Conservation (phyloP, 2,797 vertebrate species). For the Cyprinodon diabolis region DNA sequence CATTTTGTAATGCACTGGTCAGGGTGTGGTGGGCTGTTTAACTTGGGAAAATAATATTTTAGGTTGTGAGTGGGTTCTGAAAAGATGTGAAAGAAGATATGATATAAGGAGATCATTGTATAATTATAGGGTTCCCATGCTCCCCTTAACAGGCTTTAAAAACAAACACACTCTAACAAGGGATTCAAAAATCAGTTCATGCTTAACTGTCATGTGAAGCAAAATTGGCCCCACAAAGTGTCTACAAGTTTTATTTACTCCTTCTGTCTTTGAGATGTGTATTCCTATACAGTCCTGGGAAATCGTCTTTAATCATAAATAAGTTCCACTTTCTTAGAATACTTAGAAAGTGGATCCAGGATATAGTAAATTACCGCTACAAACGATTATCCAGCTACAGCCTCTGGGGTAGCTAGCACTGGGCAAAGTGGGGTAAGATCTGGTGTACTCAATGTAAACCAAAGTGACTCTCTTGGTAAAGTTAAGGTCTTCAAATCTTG, state of each 20-base stretch:
- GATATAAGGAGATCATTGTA: background rate
- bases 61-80: constrained; percentile 22
- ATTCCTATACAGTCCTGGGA: background rate
- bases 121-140: background rate
- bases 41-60: constrained; percentile 36
- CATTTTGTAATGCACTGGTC: constrained; percentile 44
- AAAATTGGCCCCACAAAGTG: background rate
- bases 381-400: no score
- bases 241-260: background rate
- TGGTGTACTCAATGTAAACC: no score
- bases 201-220: background rate
- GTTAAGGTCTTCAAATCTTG: no score
- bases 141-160: background rate
- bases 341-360: no score
- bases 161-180: background rate
- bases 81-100: background rate
- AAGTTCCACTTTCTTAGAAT: background rate
- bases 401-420: no score
- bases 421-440: no score
- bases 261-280: background rate
- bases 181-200: background rate
- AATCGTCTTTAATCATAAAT: background rate
- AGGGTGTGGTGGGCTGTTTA: constrained; percentile 47
- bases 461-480: no score
- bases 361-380: no score